A percentile compares a stretch with the other conserved stretches of the same genome.
These are phyloP conservation scores for Chlorodrepanis virens DNA, from an alignment of 2,113 vertebrate genomes.

Conservation along the genomic window DNA sequence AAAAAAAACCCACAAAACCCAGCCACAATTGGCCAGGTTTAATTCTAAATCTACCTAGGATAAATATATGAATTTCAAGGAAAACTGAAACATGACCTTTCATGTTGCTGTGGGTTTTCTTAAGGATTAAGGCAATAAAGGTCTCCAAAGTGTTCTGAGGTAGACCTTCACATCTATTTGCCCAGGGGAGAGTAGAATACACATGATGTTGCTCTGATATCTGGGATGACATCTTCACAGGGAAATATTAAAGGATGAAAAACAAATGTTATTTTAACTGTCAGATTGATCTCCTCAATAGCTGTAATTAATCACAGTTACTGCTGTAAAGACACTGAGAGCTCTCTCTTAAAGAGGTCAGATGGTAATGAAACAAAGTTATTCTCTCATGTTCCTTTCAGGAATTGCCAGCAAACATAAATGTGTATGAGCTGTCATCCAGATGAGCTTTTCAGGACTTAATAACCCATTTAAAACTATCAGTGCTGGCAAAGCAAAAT, in stretches of 20 bases:
- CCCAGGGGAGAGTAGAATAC: background rate
- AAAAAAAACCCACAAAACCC: background rate
- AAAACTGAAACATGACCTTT: background rate
- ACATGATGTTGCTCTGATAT: background rate
- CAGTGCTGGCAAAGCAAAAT: background rate
- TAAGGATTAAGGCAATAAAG: background rate
- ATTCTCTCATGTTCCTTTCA: conserved; percentile 19
- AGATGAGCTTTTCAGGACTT: conserved; percentile 1
- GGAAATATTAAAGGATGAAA: conserved; percentile 3
- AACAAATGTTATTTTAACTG: conserved; percentile 29
- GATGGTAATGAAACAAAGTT: conserved; percentile 50
- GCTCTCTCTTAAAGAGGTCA: conserved; percentile 33
- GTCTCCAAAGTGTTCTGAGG: background rate
- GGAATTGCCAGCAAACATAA: background rate
- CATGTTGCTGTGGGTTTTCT: background rate
- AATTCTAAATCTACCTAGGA: background rate
- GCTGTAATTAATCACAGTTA: conserved; percentile 44
- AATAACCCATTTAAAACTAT: conserved; percentile 33
- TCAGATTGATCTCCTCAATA: conserved; percentile 28
- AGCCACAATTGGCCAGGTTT: background rate
- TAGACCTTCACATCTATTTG: background rate
- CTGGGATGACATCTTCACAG: background rate
- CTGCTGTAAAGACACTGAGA: conserved; percentile 3
- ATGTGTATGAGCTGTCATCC: background rate
- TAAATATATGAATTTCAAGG: background rate